Conservation (phyloP, 1,140 invertebrate species). For the Nasonia longicornis region DNA sequence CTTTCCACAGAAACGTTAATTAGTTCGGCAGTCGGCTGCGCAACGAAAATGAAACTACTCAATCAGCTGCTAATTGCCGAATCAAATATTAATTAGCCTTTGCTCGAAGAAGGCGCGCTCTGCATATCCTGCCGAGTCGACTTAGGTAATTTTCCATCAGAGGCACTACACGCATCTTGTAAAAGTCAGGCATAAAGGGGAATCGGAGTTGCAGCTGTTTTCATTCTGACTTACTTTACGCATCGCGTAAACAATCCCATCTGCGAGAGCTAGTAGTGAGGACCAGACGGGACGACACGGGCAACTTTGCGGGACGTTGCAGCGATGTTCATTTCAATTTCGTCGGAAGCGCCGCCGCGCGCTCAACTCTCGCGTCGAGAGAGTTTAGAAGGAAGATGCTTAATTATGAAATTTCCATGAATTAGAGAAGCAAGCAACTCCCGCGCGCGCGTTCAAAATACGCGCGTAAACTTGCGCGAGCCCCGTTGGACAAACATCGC, state of each 20-base stretch:
- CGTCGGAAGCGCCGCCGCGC: not conserved
- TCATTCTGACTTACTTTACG: not conserved
- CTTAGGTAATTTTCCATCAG: too few relatives aligned
- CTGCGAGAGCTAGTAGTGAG: not conserved
- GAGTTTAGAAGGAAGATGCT: not conserved
- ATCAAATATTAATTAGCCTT: not conserved
- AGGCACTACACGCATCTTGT: too few relatives aligned
- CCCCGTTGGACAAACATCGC: too few relatives aligned
- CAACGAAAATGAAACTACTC: not conserved
- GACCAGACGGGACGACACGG: not conserved
- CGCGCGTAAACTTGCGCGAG: too few relatives aligned
- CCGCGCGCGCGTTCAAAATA: too few relatives aligned
- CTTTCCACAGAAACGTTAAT: conserved; percentile 2
- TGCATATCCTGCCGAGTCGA: too few relatives aligned
- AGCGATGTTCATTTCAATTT: not conserved
- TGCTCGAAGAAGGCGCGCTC: not conserved
- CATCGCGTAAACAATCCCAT: not conserved
- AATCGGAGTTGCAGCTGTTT: not conserved
- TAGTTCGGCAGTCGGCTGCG: not conserved
- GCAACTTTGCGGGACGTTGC: not conserved
- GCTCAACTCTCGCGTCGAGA: not conserved
- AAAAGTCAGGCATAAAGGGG: too few relatives aligned
- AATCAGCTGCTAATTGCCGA: not conserved
- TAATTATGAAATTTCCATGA: conserved; percentile 1
- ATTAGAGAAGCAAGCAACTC: not conserved